These are phyloP conservation scores for Strigops habroptila DNA, from an alignment of 2,113 vertebrate species.

Conservation along the genomic window DNA sequence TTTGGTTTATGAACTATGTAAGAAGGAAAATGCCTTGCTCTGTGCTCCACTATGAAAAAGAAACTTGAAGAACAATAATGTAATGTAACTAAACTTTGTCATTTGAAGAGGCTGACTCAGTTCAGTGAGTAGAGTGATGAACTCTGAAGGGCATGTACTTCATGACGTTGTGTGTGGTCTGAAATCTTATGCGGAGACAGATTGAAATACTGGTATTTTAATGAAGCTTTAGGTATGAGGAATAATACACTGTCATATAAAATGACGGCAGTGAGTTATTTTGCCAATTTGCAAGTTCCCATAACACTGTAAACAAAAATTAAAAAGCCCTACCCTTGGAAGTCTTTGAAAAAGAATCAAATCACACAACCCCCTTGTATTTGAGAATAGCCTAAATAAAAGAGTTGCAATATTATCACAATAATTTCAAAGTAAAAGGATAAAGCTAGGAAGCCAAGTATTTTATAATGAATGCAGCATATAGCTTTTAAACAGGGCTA, in stretches of 20 bases:
- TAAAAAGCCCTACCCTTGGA: constrained; percentile 46
- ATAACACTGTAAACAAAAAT: constrained; percentile 67
- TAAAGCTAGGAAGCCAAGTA: constrained; percentile 72
- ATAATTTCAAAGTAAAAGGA: constrained; percentile 75
- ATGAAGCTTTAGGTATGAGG: constrained; percentile 58
- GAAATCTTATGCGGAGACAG: constrained; percentile 43
- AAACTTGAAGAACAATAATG: background rate
- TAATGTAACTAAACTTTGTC: background rate
- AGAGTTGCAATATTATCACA: constrained; percentile 69
- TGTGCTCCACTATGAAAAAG: background rate
- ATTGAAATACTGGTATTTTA: constrained; percentile 38
- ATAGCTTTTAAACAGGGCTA: constrained; percentile 83
- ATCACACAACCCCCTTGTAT: constrained; percentile 32
- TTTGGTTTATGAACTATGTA: background rate
- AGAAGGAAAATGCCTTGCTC: background rate
- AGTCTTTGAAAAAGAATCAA: constrained; percentile 42
- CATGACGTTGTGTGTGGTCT: constrained; percentile 22
- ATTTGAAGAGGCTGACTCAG: background rate
- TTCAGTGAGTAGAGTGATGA: background rate
- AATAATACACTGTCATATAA: constrained; percentile 41
- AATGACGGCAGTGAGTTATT: constrained; percentile 48
- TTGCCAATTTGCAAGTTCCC: constrained; percentile 56
- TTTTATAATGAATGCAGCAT: constrained; percentile 81
- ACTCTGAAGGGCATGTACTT: constrained; percentile 31
- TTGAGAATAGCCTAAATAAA: constrained; percentile 65